Evolutionary conservation across 2,797 vertebrate genomes (phyloP).

Genomic region (Rhinoraja longicauda): DNA sequence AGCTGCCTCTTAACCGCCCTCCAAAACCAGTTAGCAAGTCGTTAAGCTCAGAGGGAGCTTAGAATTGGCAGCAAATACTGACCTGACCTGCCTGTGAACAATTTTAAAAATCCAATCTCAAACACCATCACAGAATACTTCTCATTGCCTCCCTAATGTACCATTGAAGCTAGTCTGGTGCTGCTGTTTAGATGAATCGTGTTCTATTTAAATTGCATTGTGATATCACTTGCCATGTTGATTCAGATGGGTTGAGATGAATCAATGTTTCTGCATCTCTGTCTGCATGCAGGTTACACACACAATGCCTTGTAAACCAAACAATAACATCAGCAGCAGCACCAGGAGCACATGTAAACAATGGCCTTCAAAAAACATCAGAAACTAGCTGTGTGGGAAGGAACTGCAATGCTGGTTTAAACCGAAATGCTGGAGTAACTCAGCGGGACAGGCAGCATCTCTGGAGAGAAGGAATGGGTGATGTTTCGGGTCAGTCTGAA

Average conservation of each 20-base stretch:
- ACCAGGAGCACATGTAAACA: neutral
- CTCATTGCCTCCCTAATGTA: neutral
- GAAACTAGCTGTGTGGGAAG: neutral
- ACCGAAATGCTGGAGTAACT: no score
- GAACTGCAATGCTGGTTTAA: no score
- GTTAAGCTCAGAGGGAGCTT: no score
- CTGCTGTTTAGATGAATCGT: neutral
- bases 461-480: no score
- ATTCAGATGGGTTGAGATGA: slow-evolving; percentile 15
- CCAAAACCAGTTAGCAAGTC: no score
- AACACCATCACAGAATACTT: neutral
- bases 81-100: no score
- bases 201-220: slow-evolving; percentile 9
- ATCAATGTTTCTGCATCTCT: neutral
- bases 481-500: no score
- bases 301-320: neutral
- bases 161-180: neutral
- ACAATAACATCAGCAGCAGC: neutral
- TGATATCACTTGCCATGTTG: neutral
- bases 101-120: no score
- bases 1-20: no score
- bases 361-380: neutral
- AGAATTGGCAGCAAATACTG: no score
- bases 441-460: no score
- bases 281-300: neutral